These are phyloP conservation scores for Congeria kusceri DNA, from an alignment of 2,888 invertebrate genomes.

Conservation along the genomic window DNA sequence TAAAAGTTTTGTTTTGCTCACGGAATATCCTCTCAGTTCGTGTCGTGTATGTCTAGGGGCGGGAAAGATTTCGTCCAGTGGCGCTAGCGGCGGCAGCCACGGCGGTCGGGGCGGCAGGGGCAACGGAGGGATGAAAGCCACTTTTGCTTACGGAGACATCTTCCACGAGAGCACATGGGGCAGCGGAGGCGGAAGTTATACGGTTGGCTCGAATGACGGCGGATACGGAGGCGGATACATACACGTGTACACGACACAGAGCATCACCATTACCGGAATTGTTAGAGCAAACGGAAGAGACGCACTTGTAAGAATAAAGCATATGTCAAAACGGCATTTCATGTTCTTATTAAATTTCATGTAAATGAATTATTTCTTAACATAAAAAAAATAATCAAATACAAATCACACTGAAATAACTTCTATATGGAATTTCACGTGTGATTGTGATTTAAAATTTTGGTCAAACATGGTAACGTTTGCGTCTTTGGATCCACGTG, in stretches of 20 bases:
- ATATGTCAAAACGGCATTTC: background rate
- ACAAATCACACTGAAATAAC: too few species aligned
- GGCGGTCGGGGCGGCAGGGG: conserved; percentile 74
- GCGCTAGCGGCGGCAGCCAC: conserved; percentile 72
- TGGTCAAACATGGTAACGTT: background rate
- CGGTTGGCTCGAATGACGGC: conserved; percentile 40
- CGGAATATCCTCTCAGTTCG: too few species aligned
- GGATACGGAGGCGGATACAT: conserved; percentile 73
- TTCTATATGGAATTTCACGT: too few species aligned
- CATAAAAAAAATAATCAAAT: too few species aligned
- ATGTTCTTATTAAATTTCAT: background rate
- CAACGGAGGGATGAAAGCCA: conserved; percentile 43
- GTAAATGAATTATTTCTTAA: background rate
- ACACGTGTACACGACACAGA: conserved; percentile 40
- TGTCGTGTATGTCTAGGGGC: conserved; percentile 25
- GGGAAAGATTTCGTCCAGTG: conserved; percentile 42
- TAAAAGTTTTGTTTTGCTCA: too few species aligned
- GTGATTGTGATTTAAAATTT: too few species aligned
- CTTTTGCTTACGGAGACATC: conserved; percentile 67
- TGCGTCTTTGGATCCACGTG: conserved; percentile 67
- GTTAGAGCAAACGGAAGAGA: conserved; percentile 57
- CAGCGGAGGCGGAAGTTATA: conserved; percentile 71
- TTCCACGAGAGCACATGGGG: conserved; percentile 69
- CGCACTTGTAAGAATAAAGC: conserved; percentile 52
- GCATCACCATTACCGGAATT: conserved; percentile 48